These are phyloP conservation scores for Hippocampus comes DNA, from an alignment of 2,113 vertebrate species.

Conservation along the genomic window DNA sequence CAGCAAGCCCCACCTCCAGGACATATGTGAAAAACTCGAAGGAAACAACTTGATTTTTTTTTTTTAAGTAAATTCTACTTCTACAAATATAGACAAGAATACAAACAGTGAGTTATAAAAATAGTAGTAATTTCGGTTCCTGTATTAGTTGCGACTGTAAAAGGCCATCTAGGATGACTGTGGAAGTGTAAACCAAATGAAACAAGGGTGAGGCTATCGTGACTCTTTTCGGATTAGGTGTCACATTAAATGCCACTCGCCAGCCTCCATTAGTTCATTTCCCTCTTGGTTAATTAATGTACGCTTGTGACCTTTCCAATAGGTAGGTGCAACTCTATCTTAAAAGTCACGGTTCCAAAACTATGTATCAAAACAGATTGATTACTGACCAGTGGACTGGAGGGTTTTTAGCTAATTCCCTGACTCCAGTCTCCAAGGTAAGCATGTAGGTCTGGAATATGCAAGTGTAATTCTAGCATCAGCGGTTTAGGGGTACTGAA, in stretches of 20 bases:
- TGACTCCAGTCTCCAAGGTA: conserved; percentile 21
- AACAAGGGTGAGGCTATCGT: conserved; percentile 55
- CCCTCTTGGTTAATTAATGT: conserved; percentile 86
- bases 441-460: background rate
- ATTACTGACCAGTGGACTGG: conserved; percentile 67
- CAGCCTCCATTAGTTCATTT: conserved; percentile 80
- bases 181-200: conserved; percentile 47
- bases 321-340: conserved; percentile 79
- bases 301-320: conserved; percentile 78
- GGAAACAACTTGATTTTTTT: too few relatives aligned
- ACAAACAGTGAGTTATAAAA: background rate
- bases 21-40: too few relatives aligned
- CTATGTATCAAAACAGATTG: conserved; percentile 73
- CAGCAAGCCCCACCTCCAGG: too few relatives aligned
- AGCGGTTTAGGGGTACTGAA: too few relatives aligned
- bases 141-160: background rate
- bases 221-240: conserved; percentile 60
- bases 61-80: too few relatives aligned
- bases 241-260: conserved; percentile 75
- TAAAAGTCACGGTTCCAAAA: conserved; percentile 79
- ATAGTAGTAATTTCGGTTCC: background rate
- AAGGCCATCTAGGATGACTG: background rate
- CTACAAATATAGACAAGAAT: background rate
- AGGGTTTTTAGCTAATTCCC: conserved; percentile 32
- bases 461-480: background rate